phyloP scores from a whole-genome alignment of 1,140 invertebrate species.

The Trichonephila inaurata region DNA sequence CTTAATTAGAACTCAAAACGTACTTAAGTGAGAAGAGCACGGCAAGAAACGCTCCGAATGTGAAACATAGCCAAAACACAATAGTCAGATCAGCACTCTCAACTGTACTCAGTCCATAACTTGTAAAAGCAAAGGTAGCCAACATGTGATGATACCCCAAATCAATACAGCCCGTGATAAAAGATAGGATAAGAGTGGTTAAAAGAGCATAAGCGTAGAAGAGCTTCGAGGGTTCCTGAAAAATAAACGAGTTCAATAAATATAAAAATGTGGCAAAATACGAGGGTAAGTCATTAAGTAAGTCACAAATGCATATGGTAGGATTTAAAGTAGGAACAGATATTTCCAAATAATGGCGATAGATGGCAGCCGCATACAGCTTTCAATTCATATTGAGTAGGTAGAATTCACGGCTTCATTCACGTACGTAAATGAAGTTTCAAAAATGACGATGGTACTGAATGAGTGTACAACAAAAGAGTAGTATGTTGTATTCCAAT shows the following conservation, averaged over 20 bases:
- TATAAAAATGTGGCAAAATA: too few relatives aligned
- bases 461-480: too few relatives aligned
- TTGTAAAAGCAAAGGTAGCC: background rate
- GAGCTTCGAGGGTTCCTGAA: background rate
- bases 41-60: background rate
- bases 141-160: slow-evolving; percentile 33
- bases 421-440: too few relatives aligned
- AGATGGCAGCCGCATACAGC: too few relatives aligned
- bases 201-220: background rate
- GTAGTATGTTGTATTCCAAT: too few relatives aligned
- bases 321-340: too few relatives aligned
- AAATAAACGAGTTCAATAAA: background rate
- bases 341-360: too few relatives aligned
- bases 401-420: too few relatives aligned
- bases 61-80: slow-evolving; percentile 20
- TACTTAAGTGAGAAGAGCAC: background rate
- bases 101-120: background rate
- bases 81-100: background rate
- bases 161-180: background rate
- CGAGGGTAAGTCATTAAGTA: too few relatives aligned
- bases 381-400: too few relatives aligned
- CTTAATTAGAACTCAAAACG: background rate
- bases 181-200: background rate
- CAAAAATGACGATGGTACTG: too few relatives aligned
- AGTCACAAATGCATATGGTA: too few relatives aligned